Evolutionary conservation across 2,113 vertebrate genomes (phyloP).

Genomic region (Protobothrops mucrosquamatus): DNA sequence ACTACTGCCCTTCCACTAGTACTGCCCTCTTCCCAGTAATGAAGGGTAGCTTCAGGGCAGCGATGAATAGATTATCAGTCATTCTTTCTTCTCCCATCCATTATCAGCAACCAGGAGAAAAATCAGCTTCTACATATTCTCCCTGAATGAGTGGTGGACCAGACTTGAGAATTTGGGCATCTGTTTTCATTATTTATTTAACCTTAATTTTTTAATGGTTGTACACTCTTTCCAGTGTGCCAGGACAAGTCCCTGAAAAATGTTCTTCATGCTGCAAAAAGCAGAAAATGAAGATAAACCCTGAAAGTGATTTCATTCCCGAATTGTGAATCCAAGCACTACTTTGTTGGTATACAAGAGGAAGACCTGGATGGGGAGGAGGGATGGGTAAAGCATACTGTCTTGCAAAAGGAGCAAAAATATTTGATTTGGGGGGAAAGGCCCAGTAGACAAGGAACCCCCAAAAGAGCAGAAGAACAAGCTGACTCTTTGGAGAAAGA

Average conservation of each 20-base stretch:
- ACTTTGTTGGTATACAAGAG: neutral
- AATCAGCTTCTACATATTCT: neutral
- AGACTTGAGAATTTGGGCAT: neutral
- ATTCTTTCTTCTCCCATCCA: neutral
- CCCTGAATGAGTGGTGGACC: neutral
- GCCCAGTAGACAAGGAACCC: neutral
- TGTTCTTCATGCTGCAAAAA: neutral
- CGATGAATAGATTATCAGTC: neutral
- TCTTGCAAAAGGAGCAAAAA: neutral
- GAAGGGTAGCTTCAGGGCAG: neutral
- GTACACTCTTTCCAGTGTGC: neutral
- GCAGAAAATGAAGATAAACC: neutral
- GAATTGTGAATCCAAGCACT: neutral
- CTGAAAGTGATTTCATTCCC: neutral
- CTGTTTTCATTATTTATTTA: neutral
- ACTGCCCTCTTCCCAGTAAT: neutral
- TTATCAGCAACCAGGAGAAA: neutral
- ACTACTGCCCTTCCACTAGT: neutral
- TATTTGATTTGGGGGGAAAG: neutral
- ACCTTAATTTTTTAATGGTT: neutral
- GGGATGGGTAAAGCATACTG: neutral
- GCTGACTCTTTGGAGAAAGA: neutral
- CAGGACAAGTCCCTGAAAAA: neutral
- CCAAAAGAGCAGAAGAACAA: neutral
- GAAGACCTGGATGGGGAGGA: neutral